Conservation (phyloP, 2,113 vertebrate species). For the Hippocampus mohnikei region DNA sequence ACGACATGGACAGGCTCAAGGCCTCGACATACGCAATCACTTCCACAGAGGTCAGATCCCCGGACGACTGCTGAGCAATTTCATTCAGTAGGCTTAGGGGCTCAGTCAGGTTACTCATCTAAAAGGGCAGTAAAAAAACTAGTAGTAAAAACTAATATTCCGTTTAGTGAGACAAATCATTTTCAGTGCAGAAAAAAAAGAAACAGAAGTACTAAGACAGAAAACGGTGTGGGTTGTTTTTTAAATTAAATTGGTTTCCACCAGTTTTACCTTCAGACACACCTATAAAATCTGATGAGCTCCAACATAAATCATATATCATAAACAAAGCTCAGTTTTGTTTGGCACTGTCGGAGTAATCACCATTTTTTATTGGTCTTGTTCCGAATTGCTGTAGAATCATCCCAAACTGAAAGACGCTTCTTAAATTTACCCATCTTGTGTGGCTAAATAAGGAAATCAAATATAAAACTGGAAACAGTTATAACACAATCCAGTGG, state of each 20-base stretch:
- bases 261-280: background rate
- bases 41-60: conserved; percentile 79
- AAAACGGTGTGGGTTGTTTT: background rate
- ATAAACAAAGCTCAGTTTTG: background rate
- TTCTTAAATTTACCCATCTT: background rate
- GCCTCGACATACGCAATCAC: conserved; percentile 87
- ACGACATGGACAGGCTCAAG: conserved; percentile 67
- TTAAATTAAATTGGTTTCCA: background rate
- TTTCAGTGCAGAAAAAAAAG: background rate
- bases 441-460: background rate
- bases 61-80: conserved; percentile 79
- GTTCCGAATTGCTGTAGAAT: background rate
- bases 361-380: background rate
- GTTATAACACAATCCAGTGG: background rate
- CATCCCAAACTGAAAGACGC: background rate
- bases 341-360: background rate
- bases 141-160: background rate
- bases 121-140: conserved; percentile 38
- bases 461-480: background rate
- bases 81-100: conserved; percentile 77
- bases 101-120: conserved; percentile 81
- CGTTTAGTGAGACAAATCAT: background rate
- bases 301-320: background rate
- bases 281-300: background rate
- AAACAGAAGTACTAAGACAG: background rate